Evolutionary conservation across 1,140 invertebrate genomes (phyloP).

Genomic region (Drosophila simulans): DNA sequence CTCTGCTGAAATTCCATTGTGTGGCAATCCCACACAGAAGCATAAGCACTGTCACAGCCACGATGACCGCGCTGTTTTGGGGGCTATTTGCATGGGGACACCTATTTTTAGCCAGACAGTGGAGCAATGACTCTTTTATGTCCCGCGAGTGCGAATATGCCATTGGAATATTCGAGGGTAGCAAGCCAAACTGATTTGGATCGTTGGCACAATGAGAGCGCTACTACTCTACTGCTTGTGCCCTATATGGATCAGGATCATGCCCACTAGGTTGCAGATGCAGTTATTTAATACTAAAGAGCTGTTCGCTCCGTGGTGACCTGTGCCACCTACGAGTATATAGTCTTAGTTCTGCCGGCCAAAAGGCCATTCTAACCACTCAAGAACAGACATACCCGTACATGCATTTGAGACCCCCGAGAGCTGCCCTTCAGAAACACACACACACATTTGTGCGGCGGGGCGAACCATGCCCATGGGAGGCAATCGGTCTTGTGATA

Average conservation of each 20-base stretch:
- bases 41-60: not conserved
- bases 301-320: not conserved
- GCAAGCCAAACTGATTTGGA: not conserved
- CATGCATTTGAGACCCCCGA: not conserved
- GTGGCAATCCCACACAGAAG: not conserved
- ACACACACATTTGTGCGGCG: too few relatives aligned
- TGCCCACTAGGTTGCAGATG: too few relatives aligned
- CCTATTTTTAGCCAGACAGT: conserved; percentile 32
- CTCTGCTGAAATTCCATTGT: conserved; percentile 40
- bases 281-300: too few relatives aligned
- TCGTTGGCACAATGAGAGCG: too few relatives aligned
- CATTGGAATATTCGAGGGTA: not conserved
- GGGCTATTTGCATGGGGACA: conserved; percentile 38
- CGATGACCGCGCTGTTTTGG: conserved; percentile 35
- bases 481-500: conserved; percentile 45
- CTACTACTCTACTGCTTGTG: too few relatives aligned
- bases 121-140: conserved; percentile 28
- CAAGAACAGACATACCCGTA: not conserved
- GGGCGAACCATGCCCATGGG: too few relatives aligned
- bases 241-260: too few relatives aligned
- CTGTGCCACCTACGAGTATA: not conserved
- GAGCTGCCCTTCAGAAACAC: conserved; percentile 3
- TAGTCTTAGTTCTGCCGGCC: too few relatives aligned
- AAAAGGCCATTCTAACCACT: not conserved
- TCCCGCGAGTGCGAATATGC: conserved; percentile 1